These are phyloP conservation scores for Oryzias javanicus DNA, from an alignment of 2,113 vertebrate genomes.

Conservation along the genomic window DNA sequence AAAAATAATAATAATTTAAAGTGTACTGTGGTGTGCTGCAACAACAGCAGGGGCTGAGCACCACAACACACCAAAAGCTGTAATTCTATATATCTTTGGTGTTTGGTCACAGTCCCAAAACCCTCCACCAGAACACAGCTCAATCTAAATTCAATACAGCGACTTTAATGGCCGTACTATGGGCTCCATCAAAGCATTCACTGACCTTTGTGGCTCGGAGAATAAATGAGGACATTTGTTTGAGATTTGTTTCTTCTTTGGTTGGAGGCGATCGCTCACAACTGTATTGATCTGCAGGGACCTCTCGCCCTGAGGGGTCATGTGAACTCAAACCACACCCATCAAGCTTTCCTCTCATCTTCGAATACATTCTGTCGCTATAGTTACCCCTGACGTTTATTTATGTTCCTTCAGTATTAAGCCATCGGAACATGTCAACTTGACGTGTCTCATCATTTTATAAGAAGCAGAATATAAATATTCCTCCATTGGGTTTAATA, in stretches of 20 bases:
- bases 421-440: background rate
- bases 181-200: too few relatives aligned
- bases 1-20: too few relatives aligned
- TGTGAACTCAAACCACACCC: background rate
- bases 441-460: slow-evolving; percentile 22
- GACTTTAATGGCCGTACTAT: too few relatives aligned
- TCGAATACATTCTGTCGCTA: background rate
- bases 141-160: too few relatives aligned
- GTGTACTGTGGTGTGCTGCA: too few relatives aligned
- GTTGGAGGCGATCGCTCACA: background rate
- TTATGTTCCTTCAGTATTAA: background rate
- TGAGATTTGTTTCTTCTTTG: background rate
- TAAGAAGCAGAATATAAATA: slow-evolving; percentile 41
- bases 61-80: too few relatives aligned
- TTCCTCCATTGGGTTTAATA: slow-evolving; percentile 25
- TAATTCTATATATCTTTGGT: too few relatives aligned
- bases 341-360: background rate
- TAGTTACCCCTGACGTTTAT: background rate
- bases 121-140: too few relatives aligned
- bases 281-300: background rate
- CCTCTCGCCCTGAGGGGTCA: background rate
- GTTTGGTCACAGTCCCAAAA: too few relatives aligned
- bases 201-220: too few relatives aligned
- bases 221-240: too few relatives aligned
- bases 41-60: too few relatives aligned